phyloP scores from a whole-genome alignment of 2,888 invertebrate species.

The Chrysodeixis includens region DNA sequence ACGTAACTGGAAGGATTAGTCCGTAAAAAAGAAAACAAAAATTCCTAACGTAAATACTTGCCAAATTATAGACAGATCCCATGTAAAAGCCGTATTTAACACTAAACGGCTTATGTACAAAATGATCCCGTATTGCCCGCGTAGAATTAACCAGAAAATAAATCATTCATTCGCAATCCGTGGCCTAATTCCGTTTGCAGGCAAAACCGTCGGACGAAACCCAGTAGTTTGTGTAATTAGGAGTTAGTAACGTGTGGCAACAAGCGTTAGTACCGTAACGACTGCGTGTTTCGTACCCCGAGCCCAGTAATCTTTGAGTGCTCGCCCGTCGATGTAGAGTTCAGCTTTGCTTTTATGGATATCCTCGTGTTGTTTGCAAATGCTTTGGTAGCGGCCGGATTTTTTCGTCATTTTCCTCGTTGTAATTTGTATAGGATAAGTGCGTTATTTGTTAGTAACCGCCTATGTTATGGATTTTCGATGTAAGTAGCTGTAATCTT shows the following conservation, averaged over 20 bases:
- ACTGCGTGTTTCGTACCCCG: slow-evolving; percentile 36
- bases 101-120: slow-evolving; percentile 37
- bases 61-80: slow-evolving; percentile 16
- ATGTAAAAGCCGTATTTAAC: slow-evolving; percentile 32
- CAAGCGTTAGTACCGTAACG: slow-evolving; percentile 53
- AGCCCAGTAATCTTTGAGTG: slow-evolving; percentile 47
- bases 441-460: neutral
- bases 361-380: slow-evolving; percentile 13
- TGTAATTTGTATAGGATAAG: slow-evolving; percentile 5
- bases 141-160: slow-evolving; percentile 51
- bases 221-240: slow-evolving; percentile 60
- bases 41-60: neutral
- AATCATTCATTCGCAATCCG: slow-evolving; percentile 57
- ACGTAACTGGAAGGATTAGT: slow-evolving; percentile 1
- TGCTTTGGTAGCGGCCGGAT: slow-evolving; percentile 11
- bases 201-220: slow-evolving; percentile 44
- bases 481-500: slow-evolving; percentile 7
- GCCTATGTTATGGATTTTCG: neutral
- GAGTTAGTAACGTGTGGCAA: slow-evolving; percentile 50
- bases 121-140: slow-evolving; percentile 37
- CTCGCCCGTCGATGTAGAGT: slow-evolving; percentile 30
- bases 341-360: slow-evolving; percentile 35
- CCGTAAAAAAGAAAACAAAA: neutral
- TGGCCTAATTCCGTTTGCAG: slow-evolving; percentile 56
- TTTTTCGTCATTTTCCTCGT: slow-evolving; percentile 9